These are phyloP conservation scores for Boulengeromyrus knoepffleri DNA, from an alignment of 2,113 vertebrate genomes.

Conservation along the genomic window DNA sequence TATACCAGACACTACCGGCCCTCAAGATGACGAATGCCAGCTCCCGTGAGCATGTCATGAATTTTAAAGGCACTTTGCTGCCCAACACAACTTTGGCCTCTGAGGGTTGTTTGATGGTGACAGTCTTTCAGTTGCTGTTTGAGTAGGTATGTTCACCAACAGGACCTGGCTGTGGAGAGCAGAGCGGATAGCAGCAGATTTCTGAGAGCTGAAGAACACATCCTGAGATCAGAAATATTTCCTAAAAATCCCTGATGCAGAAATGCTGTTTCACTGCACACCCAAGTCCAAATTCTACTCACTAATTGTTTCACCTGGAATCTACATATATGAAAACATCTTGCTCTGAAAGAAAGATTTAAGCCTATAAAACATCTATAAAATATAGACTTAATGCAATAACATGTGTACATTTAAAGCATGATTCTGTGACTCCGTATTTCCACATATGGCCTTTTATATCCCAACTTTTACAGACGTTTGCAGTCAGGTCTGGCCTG, in stretches of 20 bases:
- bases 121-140: neutral
- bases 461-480: neutral
- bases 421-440: neutral
- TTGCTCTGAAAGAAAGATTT: neutral
- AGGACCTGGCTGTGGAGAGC: neutral
- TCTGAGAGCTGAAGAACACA: neutral
- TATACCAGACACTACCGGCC: neutral
- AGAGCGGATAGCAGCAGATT: neutral
- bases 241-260: neutral
- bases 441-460: neutral
- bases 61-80: neutral
- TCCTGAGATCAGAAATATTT: neutral
- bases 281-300: neutral
- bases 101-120: neutral
- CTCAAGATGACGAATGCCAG: neutral
- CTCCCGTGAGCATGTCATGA: neutral
- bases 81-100: neutral
- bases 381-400: neutral
- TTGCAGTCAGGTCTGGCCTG: neutral
- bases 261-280: neutral
- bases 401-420: neutral
- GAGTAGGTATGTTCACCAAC: neutral
- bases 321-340: neutral
- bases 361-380: neutral
- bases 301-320: neutral